Evolutionary conservation across 2,888 invertebrate genomes (phyloP).

Genomic region (Xiphydria camelus): DNA sequence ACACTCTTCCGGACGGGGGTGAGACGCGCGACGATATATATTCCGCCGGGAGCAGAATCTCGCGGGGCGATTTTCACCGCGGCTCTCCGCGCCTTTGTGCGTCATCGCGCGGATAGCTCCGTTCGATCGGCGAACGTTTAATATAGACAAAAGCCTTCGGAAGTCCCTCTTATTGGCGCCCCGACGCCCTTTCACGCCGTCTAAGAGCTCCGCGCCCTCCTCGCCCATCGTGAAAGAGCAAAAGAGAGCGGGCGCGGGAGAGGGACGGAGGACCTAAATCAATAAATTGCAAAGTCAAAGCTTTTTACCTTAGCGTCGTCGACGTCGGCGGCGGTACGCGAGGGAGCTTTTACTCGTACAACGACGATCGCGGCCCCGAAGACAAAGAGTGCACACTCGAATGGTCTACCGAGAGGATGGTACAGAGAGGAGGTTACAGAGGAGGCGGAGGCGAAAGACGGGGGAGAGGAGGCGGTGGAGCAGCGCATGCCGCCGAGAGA

Average conservation of each 20-base stretch:
- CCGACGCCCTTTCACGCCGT: constrained; percentile 16
- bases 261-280: constrained; percentile 33
- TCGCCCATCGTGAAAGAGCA: too few species aligned
- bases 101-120: constrained; percentile 7
- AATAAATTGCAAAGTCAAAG: constrained; percentile 46
- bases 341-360: constrained; percentile 24
- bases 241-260: too few species aligned
- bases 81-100: constrained; percentile 22
- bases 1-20: too few species aligned
- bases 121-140: constrained; percentile 22
- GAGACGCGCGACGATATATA: too few species aligned
- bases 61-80: too few species aligned
- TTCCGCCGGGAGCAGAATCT: too few species aligned
- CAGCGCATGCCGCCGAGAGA: background rate
- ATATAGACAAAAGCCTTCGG: constrained; percentile 24
- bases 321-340: too few species aligned
- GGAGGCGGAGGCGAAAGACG: background rate
- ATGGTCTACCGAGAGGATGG: constrained; percentile 28
- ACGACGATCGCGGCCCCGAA: constrained; percentile 30
- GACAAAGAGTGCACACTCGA: constrained; percentile 39
- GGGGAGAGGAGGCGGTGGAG: constrained; percentile 13
- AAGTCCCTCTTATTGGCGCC: constrained; percentile 5
- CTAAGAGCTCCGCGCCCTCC: background rate
- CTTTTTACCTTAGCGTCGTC: constrained; percentile 22
- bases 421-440: background rate